These are phyloP conservation scores for Galbula dea DNA, from an alignment of 2,113 vertebrate species.

Conservation along the genomic window DNA sequence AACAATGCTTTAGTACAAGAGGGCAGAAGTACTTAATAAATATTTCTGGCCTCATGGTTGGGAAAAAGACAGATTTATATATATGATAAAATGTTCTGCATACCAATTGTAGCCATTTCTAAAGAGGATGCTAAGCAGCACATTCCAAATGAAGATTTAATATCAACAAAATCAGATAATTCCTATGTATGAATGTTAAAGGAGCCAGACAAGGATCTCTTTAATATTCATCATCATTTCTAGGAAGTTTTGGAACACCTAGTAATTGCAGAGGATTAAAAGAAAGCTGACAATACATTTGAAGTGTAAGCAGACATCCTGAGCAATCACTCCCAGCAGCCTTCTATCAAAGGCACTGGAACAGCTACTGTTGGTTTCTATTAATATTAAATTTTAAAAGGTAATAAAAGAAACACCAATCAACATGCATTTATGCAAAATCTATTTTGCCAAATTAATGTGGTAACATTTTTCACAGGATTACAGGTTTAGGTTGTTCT, in stretches of 20 bases:
- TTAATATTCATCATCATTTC: neutral
- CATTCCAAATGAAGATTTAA: constrained; percentile 34
- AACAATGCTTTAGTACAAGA: constrained; percentile 11
- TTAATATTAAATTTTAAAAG: neutral
- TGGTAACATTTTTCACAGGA: neutral
- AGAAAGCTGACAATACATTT: neutral
- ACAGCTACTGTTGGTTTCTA: neutral
- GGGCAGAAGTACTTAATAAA: constrained; percentile 25
- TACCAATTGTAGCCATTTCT: constrained; percentile 14
- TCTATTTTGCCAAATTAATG: neutral
- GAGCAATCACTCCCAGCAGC: neutral
- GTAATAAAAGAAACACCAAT: neutral
- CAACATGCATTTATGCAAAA: neutral
- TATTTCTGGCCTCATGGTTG: neutral
- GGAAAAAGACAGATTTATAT: constrained; percentile 29
- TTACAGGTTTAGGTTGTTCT: neutral
- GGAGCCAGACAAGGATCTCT: neutral
- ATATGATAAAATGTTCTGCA: constrained; percentile 41
- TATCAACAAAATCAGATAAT: neutral
- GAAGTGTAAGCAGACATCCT: neutral
- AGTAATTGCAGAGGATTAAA: neutral
- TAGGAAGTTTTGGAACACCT: neutral
- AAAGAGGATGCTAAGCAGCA: constrained; percentile 1
- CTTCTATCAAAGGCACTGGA: neutral
- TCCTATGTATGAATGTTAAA: neutral